phyloP scores from a whole-genome alignment of 2,113 vertebrate genomes.

The Misgurnus anguillicaudatus region DNA sequence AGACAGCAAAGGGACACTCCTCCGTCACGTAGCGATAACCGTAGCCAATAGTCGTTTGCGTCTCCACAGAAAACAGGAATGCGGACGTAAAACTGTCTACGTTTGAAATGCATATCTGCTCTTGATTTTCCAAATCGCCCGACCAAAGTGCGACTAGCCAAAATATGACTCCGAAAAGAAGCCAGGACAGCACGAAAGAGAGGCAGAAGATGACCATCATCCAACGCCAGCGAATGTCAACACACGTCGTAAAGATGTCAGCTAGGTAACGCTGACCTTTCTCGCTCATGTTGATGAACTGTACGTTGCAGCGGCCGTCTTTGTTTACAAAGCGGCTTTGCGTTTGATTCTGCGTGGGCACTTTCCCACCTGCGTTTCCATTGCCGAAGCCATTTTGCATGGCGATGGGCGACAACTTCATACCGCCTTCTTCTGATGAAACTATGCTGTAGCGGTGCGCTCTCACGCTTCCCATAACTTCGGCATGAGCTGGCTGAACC shows the following conservation, averaged over 20 bases:
- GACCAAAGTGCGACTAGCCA: conserved; percentile 92
- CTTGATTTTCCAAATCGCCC: conserved; percentile 83
- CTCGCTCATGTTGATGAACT: conserved; percentile 95
- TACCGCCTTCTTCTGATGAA: conserved; percentile 93
- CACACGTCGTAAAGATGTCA: conserved; percentile 96
- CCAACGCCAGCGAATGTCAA: conserved; percentile 98
- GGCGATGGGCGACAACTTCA: conserved; percentile 89
- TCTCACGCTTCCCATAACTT: conserved; percentile 95
- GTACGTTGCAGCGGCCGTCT: conserved; percentile 94
- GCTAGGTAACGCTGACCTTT: conserved; percentile 95
- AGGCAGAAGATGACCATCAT: conserved; percentile 95
- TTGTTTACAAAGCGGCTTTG: conserved; percentile 95
- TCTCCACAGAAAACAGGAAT: conserved; percentile 97
- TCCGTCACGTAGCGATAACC: conserved; percentile 94
- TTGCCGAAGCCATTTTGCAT: conserved; percentile 93
- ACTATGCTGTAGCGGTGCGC: conserved; percentile 98
- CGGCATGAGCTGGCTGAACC: conserved; percentile 81
- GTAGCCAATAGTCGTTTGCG: conserved; percentile 96
- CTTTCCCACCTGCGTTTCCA: conserved; percentile 85
- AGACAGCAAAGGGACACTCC: conserved; percentile 90
- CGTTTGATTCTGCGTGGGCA: conserved; percentile 80
- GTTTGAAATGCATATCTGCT: conserved; percentile 87
- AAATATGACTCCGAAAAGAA: conserved; percentile 93
- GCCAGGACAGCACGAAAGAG: conserved; percentile 92
- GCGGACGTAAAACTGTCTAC: conserved; percentile 95